Percentiles rank a stretch among this genome's conserved stretches.
phyloP scores from a whole-genome alignment of 1,140 invertebrate genomes.

The Lordiphosa stackelbergi region DNA sequence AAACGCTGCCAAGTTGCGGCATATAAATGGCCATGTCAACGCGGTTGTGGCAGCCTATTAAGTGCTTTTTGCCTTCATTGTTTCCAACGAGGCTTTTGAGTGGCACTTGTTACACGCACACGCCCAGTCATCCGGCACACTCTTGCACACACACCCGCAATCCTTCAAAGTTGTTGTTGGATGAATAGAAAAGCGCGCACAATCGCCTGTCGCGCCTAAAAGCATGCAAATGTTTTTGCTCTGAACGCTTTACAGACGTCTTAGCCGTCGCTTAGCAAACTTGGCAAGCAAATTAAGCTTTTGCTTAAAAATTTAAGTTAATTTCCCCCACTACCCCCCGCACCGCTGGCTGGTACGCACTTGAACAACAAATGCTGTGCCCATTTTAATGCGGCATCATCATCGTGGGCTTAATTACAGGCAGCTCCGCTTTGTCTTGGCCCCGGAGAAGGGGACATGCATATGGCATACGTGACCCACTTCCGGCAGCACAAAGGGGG shows the following conservation, averaged over 20 bases:
- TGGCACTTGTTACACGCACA: constrained; percentile 61
- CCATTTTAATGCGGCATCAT: constrained; percentile 36
- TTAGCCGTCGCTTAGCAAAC: constrained; percentile 29
- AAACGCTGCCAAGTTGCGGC: constrained; percentile 48
- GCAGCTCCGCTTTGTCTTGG: constrained; percentile 54
- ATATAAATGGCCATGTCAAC: constrained; percentile 57
- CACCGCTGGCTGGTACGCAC: constrained; percentile 20
- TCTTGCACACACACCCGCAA: constrained; percentile 1
- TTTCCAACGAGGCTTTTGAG: constrained; percentile 39
- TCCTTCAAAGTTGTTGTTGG: constrained; percentile 12
- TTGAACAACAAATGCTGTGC: constrained; percentile 58
- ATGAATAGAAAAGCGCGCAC: not conserved
- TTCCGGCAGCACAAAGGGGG: constrained; percentile 60
- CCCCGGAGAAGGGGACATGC: constrained; percentile 29
- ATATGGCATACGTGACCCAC: constrained; percentile 64
- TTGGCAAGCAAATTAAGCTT: constrained; percentile 26
- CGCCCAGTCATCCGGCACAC: constrained; percentile 12
- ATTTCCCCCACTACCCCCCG: constrained; percentile 40
- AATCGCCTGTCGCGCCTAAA: constrained; percentile 32
- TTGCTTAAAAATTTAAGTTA: constrained; percentile 57
- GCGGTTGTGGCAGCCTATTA: constrained; percentile 50
- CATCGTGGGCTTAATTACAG: constrained; percentile 62
- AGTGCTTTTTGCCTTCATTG: constrained; percentile 51
- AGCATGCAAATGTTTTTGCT: constrained; percentile 54
- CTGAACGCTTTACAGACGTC: constrained; percentile 48